Percentiles rank a stretch among this genome's conserved stretches.
phyloP scores from a whole-genome alignment of 2,888 invertebrate species.

The Chromoteleia sp. region DNA sequence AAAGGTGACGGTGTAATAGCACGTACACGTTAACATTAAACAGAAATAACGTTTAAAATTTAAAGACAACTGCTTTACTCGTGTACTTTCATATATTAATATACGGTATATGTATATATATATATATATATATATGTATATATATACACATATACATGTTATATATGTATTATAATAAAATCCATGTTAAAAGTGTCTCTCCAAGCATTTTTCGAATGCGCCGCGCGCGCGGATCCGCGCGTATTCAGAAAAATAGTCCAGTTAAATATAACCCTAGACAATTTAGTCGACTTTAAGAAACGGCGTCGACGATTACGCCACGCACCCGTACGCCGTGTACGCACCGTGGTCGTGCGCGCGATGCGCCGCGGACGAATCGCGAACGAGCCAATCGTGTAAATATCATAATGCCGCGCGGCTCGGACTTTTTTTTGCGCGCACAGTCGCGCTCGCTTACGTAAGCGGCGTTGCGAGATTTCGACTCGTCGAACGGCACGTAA shows the following conservation, averaged over 20 bases:
- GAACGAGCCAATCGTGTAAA: slow-evolving; percentile 29
- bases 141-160: slow-evolving; percentile 67
- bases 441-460: slow-evolving; percentile 28
- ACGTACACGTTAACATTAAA: slow-evolving; percentile 38
- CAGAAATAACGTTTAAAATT: slow-evolving; percentile 45
- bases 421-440: slow-evolving; percentile 13
- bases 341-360: neutral
- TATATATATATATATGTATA: too few relatives aligned
- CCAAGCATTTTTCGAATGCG: slow-evolving; percentile 25
- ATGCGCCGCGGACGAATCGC: neutral
- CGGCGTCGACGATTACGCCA: slow-evolving; percentile 17
- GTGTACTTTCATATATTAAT: slow-evolving; percentile 68
- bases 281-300: slow-evolving; percentile 50
- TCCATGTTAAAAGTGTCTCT: slow-evolving; percentile 42
- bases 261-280: slow-evolving; percentile 62
- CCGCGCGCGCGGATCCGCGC: slow-evolving; percentile 37
- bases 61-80: slow-evolving; percentile 63
- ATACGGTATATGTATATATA: slow-evolving; percentile 61
- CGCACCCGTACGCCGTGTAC: neutral
- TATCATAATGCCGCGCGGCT: slow-evolving; percentile 30
- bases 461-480: slow-evolving; percentile 27
- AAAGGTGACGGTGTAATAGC: slow-evolving; percentile 31
- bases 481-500: too few relatives aligned
- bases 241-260: slow-evolving; percentile 62
- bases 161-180: slow-evolving; percentile 62